Evolutionary conservation across 2,888 invertebrate species (phyloP).

Genomic region (Oconnorella tubifera): DNA sequence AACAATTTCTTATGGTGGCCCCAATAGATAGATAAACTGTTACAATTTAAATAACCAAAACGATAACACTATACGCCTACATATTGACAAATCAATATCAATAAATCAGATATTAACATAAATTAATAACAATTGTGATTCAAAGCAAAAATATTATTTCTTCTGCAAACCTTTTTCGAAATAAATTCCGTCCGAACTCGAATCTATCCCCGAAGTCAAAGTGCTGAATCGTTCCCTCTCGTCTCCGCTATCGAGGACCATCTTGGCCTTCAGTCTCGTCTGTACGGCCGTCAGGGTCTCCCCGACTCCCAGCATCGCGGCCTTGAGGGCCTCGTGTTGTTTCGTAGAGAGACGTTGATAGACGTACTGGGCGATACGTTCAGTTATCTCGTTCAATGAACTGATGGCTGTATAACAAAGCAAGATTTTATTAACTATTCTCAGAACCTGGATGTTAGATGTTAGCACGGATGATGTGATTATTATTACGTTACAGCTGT

Average conservation of each 20-base stretch:
- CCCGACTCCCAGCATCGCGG: neutral
- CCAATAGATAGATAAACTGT: too few species aligned
- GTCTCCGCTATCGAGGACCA: neutral
- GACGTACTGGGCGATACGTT: neutral
- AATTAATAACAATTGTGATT: too few species aligned
- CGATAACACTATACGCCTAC: too few species aligned
- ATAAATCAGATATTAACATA: too few species aligned
- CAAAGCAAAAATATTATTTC: too few species aligned
- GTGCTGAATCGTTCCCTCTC: constrained; percentile 2
- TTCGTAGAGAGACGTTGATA: neutral
- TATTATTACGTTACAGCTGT: too few species aligned
- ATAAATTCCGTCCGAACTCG: neutral
- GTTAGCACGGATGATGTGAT: too few species aligned
- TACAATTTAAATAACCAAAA: too few species aligned
- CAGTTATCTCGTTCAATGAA: neutral
- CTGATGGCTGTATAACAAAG: constrained; percentile 5
- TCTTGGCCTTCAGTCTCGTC: neutral
- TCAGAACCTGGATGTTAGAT: too few species aligned
- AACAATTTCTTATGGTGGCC: too few species aligned
- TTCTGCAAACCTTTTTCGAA: neutral
- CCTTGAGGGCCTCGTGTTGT: neutral
- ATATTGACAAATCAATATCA: too few species aligned
- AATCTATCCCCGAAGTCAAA: constrained; percentile 2
- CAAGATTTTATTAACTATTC: too few species aligned
- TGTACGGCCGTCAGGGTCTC: neutral